A percentile compares a stretch with the other conserved stretches of the same genome.
phyloP scores from a whole-genome alignment of 2,113 vertebrate species.

The Mesitornis unicolor region DNA sequence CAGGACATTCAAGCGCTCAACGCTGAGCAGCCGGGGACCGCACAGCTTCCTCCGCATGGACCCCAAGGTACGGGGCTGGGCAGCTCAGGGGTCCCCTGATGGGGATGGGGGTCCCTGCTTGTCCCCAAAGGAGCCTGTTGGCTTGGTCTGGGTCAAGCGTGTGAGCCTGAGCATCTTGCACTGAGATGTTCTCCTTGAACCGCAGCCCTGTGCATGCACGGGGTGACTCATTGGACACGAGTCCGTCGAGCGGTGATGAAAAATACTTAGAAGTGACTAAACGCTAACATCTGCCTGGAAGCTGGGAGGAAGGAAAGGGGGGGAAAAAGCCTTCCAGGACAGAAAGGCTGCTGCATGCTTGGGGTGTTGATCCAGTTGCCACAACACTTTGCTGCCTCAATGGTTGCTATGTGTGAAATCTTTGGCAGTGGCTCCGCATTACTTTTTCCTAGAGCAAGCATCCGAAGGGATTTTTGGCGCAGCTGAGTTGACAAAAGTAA shows the following conservation, averaged over 20 bases:
- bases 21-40: constrained; percentile 75
- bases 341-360: neutral
- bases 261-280: neutral
- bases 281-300: constrained; percentile 18
- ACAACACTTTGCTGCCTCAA: constrained; percentile 34
- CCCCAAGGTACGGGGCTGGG: constrained; percentile 76
- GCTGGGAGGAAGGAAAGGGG: neutral
- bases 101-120: neutral
- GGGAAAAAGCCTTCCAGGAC: constrained; percentile 1
- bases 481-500: constrained; percentile 23
- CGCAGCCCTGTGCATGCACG: neutral
- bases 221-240: neutral
- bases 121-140: neutral
- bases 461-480: neutral
- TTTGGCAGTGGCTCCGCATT: neutral
- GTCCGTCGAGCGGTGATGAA: neutral
- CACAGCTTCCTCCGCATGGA: constrained; percentile 92
- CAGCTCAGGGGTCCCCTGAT: accelerated
- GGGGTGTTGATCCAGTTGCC: constrained; percentile 46
- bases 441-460: constrained; percentile 48
- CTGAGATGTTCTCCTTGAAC: neutral
- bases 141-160: neutral
- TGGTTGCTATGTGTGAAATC: constrained; percentile 61
- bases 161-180: neutral
- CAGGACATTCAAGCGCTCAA: constrained; percentile 86